These are phyloP conservation scores for Perizoma affinitatum DNA, from an alignment of 2,888 invertebrate species.

Conservation along the genomic window DNA sequence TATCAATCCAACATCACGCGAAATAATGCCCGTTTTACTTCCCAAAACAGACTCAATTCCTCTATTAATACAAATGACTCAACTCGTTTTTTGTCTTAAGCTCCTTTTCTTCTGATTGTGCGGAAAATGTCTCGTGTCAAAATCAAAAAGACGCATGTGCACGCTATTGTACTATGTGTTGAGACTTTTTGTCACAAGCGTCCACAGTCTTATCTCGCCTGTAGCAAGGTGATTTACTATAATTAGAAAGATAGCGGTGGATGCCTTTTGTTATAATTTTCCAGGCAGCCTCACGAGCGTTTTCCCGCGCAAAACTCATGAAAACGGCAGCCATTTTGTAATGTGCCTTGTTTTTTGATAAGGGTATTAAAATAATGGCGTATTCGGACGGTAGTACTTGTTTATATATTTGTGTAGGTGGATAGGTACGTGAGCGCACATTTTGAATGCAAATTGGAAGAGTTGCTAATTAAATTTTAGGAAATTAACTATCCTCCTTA, in stretches of 20 bases:
- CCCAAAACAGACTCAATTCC: conserved; percentile 52
- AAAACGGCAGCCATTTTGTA: conserved; percentile 82
- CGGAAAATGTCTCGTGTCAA: conserved; percentile 52
- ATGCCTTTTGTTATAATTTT: conserved; percentile 85
- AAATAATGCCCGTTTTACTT: conserved; percentile 52
- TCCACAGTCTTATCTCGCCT: conserved; percentile 79
- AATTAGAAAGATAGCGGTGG: conserved; percentile 85
- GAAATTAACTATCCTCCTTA: conserved; percentile 53
- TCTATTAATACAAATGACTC: conserved; percentile 49
- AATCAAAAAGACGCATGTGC: conserved; percentile 65
- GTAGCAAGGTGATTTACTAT: conserved; percentile 84
- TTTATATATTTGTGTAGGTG: conserved; percentile 66
- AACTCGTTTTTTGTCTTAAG: conserved; percentile 56
- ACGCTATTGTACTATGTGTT: conserved; percentile 53
- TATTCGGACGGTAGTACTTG: conserved; percentile 72
- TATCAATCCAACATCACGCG: conserved; percentile 47
- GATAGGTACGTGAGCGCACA: conserved; percentile 75
- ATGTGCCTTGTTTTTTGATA: conserved; percentile 84
- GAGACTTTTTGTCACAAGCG: conserved; percentile 64
- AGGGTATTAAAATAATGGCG: conserved; percentile 82
- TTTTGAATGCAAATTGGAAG: conserved; percentile 77
- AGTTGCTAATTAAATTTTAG: conserved; percentile 74
- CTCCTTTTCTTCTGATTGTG: conserved; percentile 45
- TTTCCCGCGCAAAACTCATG: conserved; percentile 81
- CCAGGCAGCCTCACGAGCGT: conserved; percentile 78